phyloP scores from a whole-genome alignment of 37 sponge, comb jelly and placozoan genomes.

The Halichondria panicea region DNA sequence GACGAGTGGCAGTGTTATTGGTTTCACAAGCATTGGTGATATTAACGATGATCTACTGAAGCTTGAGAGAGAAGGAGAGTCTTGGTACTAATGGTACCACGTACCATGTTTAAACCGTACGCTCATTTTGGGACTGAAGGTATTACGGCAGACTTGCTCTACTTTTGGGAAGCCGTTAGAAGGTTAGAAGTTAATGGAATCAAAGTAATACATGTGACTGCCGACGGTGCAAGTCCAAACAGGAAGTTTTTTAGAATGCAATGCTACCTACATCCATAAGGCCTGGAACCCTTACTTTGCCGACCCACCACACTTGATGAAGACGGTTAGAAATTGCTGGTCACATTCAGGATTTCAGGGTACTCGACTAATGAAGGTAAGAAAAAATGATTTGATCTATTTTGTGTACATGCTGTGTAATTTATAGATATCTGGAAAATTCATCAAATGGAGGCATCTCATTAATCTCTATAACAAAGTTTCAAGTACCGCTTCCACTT shows the following conservation, averaged over 20 bases:
- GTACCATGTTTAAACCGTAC: conserved; percentile 24
- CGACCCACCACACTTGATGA: conserved; percentile 17
- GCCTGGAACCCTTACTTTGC: conserved; percentile 15
- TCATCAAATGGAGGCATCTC: no score
- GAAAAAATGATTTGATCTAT: no score
- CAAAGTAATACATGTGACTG: conserved; percentile 26
- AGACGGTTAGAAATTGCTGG: conserved; percentile 31
- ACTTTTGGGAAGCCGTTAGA: conserved; percentile 41
- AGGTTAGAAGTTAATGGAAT: conserved; percentile 21
- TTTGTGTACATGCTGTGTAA: no score
- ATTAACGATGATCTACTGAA: conserved; percentile 18
- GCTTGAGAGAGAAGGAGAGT: conserved; percentile 8
- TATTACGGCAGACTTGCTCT: conserved; percentile 20
- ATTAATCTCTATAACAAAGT: no score
- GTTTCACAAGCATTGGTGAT: conserved; percentile 36
- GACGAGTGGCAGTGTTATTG: conserved; percentile 2
- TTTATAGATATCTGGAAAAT: no score
- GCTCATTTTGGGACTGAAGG: conserved; percentile 34
- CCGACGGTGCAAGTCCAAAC: conserved; percentile 53
- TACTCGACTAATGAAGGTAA: conserved; percentile 18
- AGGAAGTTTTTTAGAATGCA: conserved; percentile 24
- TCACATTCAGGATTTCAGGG: background rate
- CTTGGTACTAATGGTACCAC: conserved; percentile 30
- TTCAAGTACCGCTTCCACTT: no score
- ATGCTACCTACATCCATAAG: conserved; percentile 6